Evolutionary conservation across 2,797 vertebrate genomes (phyloP), one percentile per base, ranked within the genome.

Genomic region (Poecile montanus): DNA sequence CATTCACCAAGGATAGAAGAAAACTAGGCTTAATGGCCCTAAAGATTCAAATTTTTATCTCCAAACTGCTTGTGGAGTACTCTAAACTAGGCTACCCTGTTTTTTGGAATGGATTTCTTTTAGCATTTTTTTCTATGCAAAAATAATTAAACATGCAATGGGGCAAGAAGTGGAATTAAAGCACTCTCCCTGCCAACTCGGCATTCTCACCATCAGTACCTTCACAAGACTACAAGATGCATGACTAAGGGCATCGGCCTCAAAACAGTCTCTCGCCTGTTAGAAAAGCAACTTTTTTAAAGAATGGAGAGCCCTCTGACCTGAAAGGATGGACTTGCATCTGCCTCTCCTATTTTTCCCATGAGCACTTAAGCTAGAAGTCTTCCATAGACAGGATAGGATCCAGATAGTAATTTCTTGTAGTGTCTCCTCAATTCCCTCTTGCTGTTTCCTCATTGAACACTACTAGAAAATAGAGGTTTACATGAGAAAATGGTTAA

Each of bases 1-100:
- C 57, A 30, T 65, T 93, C 91, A 89, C 61, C 45, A 79, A 80
- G 42, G 75, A 68, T 1, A 83, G 45, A 89, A 47, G 42, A 89
- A 92, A 92, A 74, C 54, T 34, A 54, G 57, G 57, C 23, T 93
- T 82, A 95, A 94, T 58, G 68, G 65, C 53, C 61, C 60, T 82
- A 73, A 92, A 85, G 83, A 87, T 70, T 86, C 77, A 82, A 66
- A 87, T 63, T 87, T 78, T 91, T 84, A 63, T 82, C 71, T 71
- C 63, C 77, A 82, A 76, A 85, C 70, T 79, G 74, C 56, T 84
- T 63, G 85, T 11, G 2, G 56, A 75, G 27, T 38, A 66, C 54
- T 72, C 56, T 38, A 54, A 11, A 60, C 29, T 75, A 25, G 20
- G 54, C 44, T 73, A 40, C 25, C 67, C 54, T 62, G 47, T n/a